Percentiles rank a stretch among this genome's conserved stretches.
phyloP scores from a whole-genome alignment of 2,797 vertebrate genomes.

The Pipistrellus nathusii region DNA sequence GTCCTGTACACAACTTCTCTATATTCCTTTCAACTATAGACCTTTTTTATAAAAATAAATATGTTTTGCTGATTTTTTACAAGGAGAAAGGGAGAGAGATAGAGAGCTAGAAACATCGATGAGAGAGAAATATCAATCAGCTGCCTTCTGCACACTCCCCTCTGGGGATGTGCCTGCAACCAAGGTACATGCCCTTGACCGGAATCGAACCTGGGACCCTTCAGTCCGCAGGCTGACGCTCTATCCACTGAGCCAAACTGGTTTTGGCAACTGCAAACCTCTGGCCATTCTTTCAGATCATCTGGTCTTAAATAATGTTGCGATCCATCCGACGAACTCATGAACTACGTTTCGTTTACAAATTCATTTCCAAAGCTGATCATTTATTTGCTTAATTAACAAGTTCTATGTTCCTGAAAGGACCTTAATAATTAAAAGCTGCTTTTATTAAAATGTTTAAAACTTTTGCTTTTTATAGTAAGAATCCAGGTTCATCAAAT shows the following conservation, averaged over 20 bases:
- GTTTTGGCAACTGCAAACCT: too few relatives aligned
- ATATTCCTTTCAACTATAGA: not conserved
- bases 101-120: too few relatives aligned
- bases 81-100: too few relatives aligned
- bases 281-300: not conserved
- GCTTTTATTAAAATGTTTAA: constrained; percentile 40
- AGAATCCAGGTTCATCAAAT: not conserved
- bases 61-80: too few relatives aligned
- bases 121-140: too few relatives aligned
- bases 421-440: not conserved
- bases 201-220: too few relatives aligned
- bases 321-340: not conserved
- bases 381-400: constrained; percentile 50
- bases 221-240: too few relatives aligned
- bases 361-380: constrained; percentile 12
- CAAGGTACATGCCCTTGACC: too few relatives aligned
- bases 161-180: too few relatives aligned
- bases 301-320: not conserved
- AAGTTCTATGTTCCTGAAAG: not conserved
- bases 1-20: constrained; percentile 44
- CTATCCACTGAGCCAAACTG: too few relatives aligned
- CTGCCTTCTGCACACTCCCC: too few relatives aligned
- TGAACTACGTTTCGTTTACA: not conserved
- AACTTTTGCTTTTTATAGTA: not conserved
- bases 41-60: too few relatives aligned